phyloP scores from a whole-genome alignment of 2,797 vertebrate genomes.

The Siniperca scherzeri region DNA sequence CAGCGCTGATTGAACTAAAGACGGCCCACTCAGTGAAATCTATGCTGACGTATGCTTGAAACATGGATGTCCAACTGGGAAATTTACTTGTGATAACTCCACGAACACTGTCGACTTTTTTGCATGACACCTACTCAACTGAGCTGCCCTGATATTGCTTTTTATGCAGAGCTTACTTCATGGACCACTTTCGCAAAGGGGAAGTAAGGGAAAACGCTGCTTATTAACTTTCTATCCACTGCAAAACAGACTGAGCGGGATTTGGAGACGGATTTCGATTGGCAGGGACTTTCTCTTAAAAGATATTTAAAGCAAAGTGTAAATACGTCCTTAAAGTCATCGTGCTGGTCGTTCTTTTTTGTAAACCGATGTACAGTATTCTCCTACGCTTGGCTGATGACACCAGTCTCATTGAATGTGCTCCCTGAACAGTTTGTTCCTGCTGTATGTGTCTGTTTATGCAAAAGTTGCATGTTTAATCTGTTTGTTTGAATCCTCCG shows the following conservation, averaged over 20 bases:
- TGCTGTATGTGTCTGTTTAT: constrained; percentile 72
- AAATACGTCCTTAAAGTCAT: constrained; percentile 77
- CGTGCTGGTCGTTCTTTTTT: constrained; percentile 58
- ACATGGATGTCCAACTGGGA: constrained; percentile 72
- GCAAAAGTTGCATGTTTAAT: constrained; percentile 81
- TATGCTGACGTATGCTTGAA: constrained; percentile 78
- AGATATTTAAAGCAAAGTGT: constrained; percentile 68
- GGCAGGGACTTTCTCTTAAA: constrained; percentile 57
- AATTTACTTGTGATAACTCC: constrained; percentile 62
- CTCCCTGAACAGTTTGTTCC: constrained; percentile 69
- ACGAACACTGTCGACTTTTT: constrained; percentile 58
- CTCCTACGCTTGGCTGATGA: constrained; percentile 64
- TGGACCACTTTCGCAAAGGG: constrained; percentile 45
- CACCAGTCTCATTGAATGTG: constrained; percentile 75
- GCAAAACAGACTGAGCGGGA: constrained; percentile 45
- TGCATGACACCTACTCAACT: constrained; percentile 80
- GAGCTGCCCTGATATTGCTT: constrained; percentile 74
- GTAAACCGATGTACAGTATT: constrained; percentile 78
- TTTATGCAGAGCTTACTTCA: constrained; percentile 73
- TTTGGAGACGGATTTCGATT: constrained; percentile 44
- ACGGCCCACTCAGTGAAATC: constrained; percentile 70
- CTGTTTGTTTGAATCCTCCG: constrained; percentile 59
- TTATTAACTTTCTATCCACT: constrained; percentile 62
- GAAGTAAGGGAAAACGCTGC: constrained; percentile 52
- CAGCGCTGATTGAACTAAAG: constrained; percentile 43